Evolutionary conservation across 2,113 vertebrate species (phyloP), one percentile per base, ranked within the genome.

Genomic region (Calidris pygmaea): DNA sequence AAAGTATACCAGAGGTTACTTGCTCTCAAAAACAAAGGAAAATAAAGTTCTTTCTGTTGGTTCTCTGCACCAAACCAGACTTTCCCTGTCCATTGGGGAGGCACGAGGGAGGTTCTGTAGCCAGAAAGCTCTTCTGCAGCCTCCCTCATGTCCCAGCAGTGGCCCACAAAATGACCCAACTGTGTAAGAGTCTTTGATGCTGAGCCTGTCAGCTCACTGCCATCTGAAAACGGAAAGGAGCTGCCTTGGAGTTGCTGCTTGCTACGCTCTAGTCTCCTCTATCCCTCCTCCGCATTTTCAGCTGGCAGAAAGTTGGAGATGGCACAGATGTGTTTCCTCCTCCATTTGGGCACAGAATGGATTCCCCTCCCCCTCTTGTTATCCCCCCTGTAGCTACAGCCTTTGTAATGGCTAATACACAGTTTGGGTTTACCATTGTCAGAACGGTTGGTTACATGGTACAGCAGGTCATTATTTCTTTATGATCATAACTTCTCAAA

Each of bases 261-360:
- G 66, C 88, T 80, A 70, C 83, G 41, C n/a, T 95, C 86, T 60
- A 73, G 73, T 59, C 43, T 86, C 26, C 29, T 20, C 50, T 12
- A 12, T 62, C n/a, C 37, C 41, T 84, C 34, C 72, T 88, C 32
- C 71, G 52, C 6, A 1, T 43, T 48, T 87, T 94, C 80, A 90
- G 68, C 37, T 81, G 56, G 62, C 85, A 94, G 71, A 94, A 96
- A 89, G 77, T 94, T 95, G 58, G 34, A 82, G 71, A 39, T 88
- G 45, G 56, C 45, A 67, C 91, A 88, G 70, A 52, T 82, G 32
- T 3, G 1, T 65, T 89, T 85, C 63, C 34, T 56, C 18, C 47
- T 87, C 50, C 11, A 14, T 52, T 73, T 95, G 85, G 43, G 63
- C 10, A 48, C 53, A 59, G 34, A 59, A 34, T 0, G 0, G 55